Conservation (phyloP, 2,113 vertebrate genomes). For the Perca flavescens region DNA sequence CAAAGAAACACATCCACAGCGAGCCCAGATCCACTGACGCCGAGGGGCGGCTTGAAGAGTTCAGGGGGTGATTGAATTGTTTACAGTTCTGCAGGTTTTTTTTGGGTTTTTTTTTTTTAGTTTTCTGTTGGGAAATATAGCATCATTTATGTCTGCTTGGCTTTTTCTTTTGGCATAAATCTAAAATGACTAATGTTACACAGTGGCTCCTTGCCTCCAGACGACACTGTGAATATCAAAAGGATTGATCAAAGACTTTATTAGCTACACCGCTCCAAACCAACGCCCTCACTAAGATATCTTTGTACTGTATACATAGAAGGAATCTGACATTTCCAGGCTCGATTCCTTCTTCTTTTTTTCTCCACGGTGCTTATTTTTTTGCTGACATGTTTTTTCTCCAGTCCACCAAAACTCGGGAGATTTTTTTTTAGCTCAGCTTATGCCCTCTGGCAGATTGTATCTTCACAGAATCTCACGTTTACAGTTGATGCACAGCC, state of each 20-base stretch:
- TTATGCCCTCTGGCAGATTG: constrained; percentile 45
- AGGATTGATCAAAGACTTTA: constrained; percentile 71
- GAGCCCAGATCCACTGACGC: constrained; percentile 59
- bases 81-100: constrained; percentile 68
- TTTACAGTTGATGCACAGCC: constrained; percentile 38
- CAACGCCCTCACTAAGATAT: constrained; percentile 15
- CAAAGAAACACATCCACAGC: constrained; percentile 69
- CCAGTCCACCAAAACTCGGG: constrained; percentile 16
- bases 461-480: constrained; percentile 44
- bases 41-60: constrained; percentile 68
- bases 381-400: constrained; percentile 52
- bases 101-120: constrained; percentile 55
- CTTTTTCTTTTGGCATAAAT: constrained; percentile 67
- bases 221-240: constrained; percentile 70
- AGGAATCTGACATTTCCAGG: constrained; percentile 56
- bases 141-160: constrained; percentile 64
- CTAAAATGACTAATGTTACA: constrained; percentile 67
- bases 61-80: constrained; percentile 78
- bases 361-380: constrained; percentile 30
- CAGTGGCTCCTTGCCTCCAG: constrained; percentile 46
- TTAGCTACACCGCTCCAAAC: constrained; percentile 51
- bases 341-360: constrained; percentile 6
- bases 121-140: constrained; percentile 69
- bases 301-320: constrained; percentile 40
- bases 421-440: constrained; percentile 33